A percentile compares a stretch with the other conserved stretches of the same genome.
Conservation (phyloP, 2,888 invertebrate genomes). For the Stenoptilia bipunctidactyla region DNA sequence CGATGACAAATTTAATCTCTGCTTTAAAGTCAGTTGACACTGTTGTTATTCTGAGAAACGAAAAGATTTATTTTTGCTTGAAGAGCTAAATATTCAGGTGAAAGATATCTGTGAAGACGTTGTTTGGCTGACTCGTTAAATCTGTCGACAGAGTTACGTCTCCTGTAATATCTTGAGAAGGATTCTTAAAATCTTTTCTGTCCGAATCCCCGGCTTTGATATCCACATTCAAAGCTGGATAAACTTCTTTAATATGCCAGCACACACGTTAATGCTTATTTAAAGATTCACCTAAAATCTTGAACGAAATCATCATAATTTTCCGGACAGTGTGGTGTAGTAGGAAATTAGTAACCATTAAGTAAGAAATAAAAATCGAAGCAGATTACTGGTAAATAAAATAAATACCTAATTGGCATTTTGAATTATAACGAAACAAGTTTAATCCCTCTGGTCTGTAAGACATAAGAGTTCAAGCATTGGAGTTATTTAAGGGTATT, state of each 20-base stretch:
- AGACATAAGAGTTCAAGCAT: too few species aligned
- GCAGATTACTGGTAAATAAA: too few species aligned
- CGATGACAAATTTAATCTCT: slow-evolving; percentile 70
- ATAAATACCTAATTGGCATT: too few species aligned
- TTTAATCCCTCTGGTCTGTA: too few species aligned
- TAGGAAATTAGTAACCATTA: too few species aligned
- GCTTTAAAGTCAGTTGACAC: slow-evolving; percentile 58
- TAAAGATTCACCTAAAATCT: background rate
- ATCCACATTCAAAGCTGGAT: slow-evolving; percentile 53
- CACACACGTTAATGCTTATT: background rate
- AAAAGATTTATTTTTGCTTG: slow-evolving; percentile 65
- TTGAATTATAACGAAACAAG: too few species aligned
- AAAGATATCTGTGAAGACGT: slow-evolving; percentile 60
- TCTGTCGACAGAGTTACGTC: slow-evolving; percentile 45
- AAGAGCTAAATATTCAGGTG: slow-evolving; percentile 69
- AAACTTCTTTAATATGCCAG: slow-evolving; percentile 38
- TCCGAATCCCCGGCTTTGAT: slow-evolving; percentile 54
- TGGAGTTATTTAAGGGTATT: too few species aligned
- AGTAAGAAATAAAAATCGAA: too few species aligned
- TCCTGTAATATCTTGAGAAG: slow-evolving; percentile 67
- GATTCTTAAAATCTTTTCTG: slow-evolving; percentile 48
- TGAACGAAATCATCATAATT: too few species aligned
- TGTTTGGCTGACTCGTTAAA: slow-evolving; percentile 55
- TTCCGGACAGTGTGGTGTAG: too few species aligned
- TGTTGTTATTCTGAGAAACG: slow-evolving; percentile 65